phyloP scores from a whole-genome alignment of 2,888 invertebrate species.

The Lochmaea capreae region DNA sequence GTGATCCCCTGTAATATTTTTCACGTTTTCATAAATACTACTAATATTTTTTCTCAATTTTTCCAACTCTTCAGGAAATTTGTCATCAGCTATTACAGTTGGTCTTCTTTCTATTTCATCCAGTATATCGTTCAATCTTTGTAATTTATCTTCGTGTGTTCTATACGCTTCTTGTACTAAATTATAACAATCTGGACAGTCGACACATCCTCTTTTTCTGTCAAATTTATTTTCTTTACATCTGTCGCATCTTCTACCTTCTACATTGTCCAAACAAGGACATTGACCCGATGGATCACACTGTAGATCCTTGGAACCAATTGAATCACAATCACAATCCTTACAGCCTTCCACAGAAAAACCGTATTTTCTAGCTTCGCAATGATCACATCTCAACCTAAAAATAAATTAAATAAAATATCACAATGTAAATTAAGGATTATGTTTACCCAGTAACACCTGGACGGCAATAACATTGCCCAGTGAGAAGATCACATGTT shows the following conservation, averaged over 20 bases:
- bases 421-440: neutral
- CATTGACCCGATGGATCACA: constrained; percentile 92
- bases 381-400: constrained; percentile 81
- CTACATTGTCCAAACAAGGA: constrained; percentile 88
- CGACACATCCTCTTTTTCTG: constrained; percentile 87
- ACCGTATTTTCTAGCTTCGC: constrained; percentile 84
- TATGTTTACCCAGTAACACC: constrained; percentile 82
- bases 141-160: constrained; percentile 78
- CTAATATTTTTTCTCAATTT: constrained; percentile 83
- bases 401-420: constrained; percentile 39
- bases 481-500: constrained; percentile 83
- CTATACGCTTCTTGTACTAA: constrained; percentile 90
- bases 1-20: constrained; percentile 68
- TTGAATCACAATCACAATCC: constrained; percentile 89
- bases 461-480: constrained; percentile 90
- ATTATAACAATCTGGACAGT: constrained; percentile 96
- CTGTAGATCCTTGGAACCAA: constrained; percentile 90
- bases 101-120: constrained; percentile 92
- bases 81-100: constrained; percentile 89
- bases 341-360: constrained; percentile 85
- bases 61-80: constrained; percentile 87
- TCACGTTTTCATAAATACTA: constrained; percentile 80
- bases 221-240: constrained; percentile 98
- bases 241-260: constrained; percentile 93
- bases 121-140: constrained; percentile 79